Evolutionary conservation across 2,888 invertebrate species (phyloP).

Genomic region (Drosophila silvestris): DNA sequence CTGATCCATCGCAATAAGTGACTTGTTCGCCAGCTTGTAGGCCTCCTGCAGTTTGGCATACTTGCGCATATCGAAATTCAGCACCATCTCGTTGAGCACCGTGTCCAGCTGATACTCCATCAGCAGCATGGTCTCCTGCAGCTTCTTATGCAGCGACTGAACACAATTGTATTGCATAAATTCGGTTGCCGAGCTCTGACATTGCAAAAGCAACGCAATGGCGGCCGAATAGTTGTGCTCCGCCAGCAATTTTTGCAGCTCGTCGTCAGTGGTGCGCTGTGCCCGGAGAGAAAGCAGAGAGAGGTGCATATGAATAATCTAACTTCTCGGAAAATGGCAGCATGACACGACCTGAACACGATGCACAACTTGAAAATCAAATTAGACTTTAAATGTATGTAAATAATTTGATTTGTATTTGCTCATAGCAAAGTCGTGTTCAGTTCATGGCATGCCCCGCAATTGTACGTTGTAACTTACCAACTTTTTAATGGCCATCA

Average conservation of each 20-base stretch:
- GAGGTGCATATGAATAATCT: neutral
- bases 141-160: slow-evolving; percentile 92
- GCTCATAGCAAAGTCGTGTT: no score
- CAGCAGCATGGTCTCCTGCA: slow-evolving; percentile 95
- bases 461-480: slow-evolving; percentile 57
- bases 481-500: slow-evolving; percentile 92
- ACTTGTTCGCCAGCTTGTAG: slow-evolving; percentile 95
- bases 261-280: slow-evolving; percentile 90
- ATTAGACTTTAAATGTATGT: neutral
- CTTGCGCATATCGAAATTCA: slow-evolving; percentile 91
- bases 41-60: slow-evolving; percentile 95
- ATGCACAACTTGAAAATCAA: neutral
- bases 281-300: neutral
- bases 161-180: slow-evolving; percentile 97
- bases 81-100: slow-evolving; percentile 90
- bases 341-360: neutral
- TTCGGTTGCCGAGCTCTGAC: slow-evolving; percentile 93
- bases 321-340: neutral
- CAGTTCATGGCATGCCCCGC: no score
- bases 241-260: slow-evolving; percentile 92
- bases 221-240: slow-evolving; percentile 95
- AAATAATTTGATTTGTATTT: neutral
- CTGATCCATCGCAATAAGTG: slow-evolving; percentile 96
- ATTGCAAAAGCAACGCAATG: slow-evolving; percentile 94
- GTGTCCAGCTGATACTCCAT: slow-evolving; percentile 96